A percentile compares a stretch with the other conserved stretches of the same genome.
phyloP scores from a whole-genome alignment of 2,888 invertebrate genomes.

The Lasioglossum pauxillum region DNA sequence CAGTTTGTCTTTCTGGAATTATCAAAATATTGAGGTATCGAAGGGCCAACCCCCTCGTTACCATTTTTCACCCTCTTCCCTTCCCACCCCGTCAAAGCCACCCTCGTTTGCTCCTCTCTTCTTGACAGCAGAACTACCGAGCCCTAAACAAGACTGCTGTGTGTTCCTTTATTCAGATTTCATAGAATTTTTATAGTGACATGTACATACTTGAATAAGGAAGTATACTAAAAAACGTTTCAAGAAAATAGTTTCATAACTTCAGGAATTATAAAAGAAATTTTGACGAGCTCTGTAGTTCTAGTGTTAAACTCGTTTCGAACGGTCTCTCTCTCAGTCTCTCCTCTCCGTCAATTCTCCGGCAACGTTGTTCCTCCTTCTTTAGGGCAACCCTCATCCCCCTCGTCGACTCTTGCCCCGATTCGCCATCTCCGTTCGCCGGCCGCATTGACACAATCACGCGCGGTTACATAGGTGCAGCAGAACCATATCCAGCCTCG shows the following conservation, averaged over 20 bases:
- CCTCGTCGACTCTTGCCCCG: slow-evolving; percentile 18
- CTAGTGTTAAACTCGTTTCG: neutral
- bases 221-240: neutral
- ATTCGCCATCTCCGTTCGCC: slow-evolving; percentile 42
- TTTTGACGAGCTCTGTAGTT: neutral
- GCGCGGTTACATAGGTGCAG: slow-evolving; percentile 55
- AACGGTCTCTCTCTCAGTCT: neutral
- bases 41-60: neutral
- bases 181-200: neutral
- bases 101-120: neutral
- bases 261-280: neutral
- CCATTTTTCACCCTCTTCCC: slow-evolving; percentile 1
- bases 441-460: slow-evolving; percentile 54
- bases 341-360: neutral
- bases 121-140: neutral
- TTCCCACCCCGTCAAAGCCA: neutral
- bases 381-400: slow-evolving; percentile 8
- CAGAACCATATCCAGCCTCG: slow-evolving; percentile 32
- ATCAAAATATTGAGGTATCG: neutral
- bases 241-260: neutral
- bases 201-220: neutral
- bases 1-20: neutral
- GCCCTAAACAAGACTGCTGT: neutral
- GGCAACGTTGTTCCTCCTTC: neutral
- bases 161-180: neutral